These are phyloP conservation scores for Apistogramma diplotaenia DNA, from an alignment of 2,113 vertebrate genomes.

Conservation along the genomic window DNA sequence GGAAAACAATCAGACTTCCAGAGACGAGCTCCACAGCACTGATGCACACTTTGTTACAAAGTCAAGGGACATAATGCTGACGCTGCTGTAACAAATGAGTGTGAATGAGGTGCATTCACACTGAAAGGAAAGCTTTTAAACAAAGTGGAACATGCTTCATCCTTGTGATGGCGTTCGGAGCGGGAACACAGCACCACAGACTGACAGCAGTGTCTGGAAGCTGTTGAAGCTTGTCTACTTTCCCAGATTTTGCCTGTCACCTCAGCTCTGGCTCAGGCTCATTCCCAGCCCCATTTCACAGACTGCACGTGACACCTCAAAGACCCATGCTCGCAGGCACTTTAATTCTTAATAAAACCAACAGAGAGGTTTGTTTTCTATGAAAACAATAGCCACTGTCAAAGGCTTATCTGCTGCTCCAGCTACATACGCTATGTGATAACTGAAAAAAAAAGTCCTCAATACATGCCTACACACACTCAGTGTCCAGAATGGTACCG, in stretches of 20 bases:
- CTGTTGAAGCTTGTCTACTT: neutral
- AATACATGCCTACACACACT: neutral
- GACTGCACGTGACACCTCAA: conserved; percentile 7
- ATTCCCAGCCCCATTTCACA: conserved; percentile 11
- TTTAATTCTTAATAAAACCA: neutral
- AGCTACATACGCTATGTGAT: neutral
- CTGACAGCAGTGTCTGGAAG: neutral
- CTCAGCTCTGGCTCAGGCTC: conserved; percentile 14
- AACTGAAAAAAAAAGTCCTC: neutral
- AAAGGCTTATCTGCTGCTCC: neutral
- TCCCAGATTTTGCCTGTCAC: conserved; percentile 14
- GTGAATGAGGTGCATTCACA: neutral
- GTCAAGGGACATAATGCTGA: neutral
- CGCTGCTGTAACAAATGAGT: neutral
- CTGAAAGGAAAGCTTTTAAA: neutral
- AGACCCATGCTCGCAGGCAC: neutral
- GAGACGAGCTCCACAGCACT: neutral
- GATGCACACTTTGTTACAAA: neutral
- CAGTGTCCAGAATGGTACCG: conserved; percentile 25
- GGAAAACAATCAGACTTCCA: neutral
- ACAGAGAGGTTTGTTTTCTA: neutral
- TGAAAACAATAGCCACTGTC: conserved; percentile 14
- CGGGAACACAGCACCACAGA: neutral
- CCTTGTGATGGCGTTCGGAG: neutral
- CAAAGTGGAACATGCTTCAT: neutral